Evolutionary conservation across 2,888 invertebrate genomes (phyloP).

Genomic region (Sericinus montela): DNA sequence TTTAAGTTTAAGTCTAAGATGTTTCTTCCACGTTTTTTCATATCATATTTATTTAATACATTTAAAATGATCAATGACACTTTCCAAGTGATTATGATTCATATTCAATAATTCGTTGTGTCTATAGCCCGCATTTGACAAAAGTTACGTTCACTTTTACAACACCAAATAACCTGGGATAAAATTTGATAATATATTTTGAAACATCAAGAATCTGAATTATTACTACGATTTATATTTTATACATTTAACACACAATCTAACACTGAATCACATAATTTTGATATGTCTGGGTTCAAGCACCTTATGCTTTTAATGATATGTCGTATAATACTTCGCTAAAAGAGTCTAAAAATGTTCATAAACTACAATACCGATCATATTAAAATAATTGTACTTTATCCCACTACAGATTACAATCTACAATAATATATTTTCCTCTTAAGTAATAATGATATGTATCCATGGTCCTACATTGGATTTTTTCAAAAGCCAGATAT

Average conservation of each 20-base stretch:
- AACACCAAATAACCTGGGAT: conserved; percentile 20
- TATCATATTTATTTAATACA: not conserved
- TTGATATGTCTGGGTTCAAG: conserved; percentile 72
- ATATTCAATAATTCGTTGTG: conserved; percentile 66
- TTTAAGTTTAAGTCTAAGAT: too few relatives aligned
- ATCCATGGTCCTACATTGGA: conserved; percentile 74
- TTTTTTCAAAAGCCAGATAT: conserved; percentile 75
- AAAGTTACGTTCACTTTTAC: conserved; percentile 43
- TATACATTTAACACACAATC: conserved; percentile 37
- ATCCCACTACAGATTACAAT: conserved; percentile 58
- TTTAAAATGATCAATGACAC: not conserved
- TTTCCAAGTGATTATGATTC: not conserved
- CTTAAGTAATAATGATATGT: conserved; percentile 66
- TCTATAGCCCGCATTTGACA: conserved; percentile 74
- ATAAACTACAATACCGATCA: conserved; percentile 69
- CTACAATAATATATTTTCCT: conserved; percentile 56
- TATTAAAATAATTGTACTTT: conserved; percentile 76
- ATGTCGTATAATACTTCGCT: conserved; percentile 38
- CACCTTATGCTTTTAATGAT: conserved; percentile 58
- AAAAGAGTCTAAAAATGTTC: conserved; percentile 63
- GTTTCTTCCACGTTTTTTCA: not conserved
- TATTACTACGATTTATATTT: conserved; percentile 35
- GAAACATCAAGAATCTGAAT: conserved; percentile 10
- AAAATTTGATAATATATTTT: conserved; percentile 11
- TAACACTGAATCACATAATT: conserved; percentile 66